A percentile compares a stretch with the other conserved stretches of the same genome.
Evolutionary conservation across 2,797 vertebrate species (phyloP).

Genomic region (Cyprinodon diabolis): DNA sequence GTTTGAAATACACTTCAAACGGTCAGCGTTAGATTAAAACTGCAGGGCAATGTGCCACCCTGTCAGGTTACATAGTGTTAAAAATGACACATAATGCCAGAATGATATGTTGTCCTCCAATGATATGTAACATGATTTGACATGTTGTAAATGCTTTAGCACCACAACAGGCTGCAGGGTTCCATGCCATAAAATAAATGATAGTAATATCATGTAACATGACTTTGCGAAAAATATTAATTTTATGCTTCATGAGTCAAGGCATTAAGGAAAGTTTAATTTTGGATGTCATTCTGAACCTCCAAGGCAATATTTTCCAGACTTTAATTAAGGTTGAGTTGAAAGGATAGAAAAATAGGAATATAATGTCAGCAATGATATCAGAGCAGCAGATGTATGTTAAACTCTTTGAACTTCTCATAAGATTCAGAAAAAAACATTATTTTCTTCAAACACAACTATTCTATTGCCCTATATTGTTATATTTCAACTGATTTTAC

Average conservation of each 20-base stretch:
- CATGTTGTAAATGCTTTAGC: neutral
- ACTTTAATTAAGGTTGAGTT: too few relatives aligned
- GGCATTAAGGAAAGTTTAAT: neutral
- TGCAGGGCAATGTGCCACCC: neutral
- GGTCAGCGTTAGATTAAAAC: neutral
- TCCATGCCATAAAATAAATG: neutral
- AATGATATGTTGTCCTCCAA: neutral
- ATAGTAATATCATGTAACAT: neutral
- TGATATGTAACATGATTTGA: neutral
- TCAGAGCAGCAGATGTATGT: too few relatives aligned
- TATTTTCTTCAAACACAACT: too few relatives aligned
- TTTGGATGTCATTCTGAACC: neutral
- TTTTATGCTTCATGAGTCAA: neutral
- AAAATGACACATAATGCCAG: neutral
- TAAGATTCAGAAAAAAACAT: too few relatives aligned
- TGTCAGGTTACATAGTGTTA: neutral
- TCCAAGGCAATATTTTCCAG: too few relatives aligned
- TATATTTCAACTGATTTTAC: too few relatives aligned
- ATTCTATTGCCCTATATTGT: too few relatives aligned
- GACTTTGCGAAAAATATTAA: neutral
- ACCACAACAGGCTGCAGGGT: neutral
- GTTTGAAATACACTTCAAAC: neutral
- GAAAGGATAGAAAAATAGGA: too few relatives aligned
- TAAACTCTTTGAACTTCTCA: too few relatives aligned
- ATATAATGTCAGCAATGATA: too few relatives aligned